These are phyloP conservation scores for Sesia apiformis DNA, from an alignment of 2,888 invertebrate species.

Conservation along the genomic window DNA sequence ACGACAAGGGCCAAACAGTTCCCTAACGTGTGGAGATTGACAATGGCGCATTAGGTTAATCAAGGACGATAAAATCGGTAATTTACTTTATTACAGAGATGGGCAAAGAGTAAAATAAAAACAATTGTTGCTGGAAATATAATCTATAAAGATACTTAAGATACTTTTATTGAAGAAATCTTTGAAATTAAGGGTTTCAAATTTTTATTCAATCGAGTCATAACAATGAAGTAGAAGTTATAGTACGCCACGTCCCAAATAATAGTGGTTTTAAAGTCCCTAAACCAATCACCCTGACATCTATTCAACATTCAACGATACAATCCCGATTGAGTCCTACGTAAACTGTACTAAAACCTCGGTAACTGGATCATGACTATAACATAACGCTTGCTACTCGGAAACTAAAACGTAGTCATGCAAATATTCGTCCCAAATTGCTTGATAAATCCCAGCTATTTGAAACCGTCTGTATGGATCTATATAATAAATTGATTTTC, in stretches of 20 bases:
- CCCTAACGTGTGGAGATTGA: no score
- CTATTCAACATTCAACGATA: not conserved
- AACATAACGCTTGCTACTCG: not conserved
- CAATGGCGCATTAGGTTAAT: no score
- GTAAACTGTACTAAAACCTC: not conserved
- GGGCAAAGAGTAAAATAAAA: not conserved
- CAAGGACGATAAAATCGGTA: not conserved
- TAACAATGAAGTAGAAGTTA: not conserved
- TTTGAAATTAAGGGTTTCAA: not conserved
- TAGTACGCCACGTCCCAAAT: not conserved
- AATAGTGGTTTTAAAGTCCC: not conserved
- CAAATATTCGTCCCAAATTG: not conserved
- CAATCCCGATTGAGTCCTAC: not conserved
- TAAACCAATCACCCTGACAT: not conserved
- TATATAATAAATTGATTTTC: no score
- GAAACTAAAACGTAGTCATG: not conserved
- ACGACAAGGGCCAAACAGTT: no score
- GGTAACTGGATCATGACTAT: not conserved
- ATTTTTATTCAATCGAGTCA: not conserved
- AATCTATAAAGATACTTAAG: not conserved
- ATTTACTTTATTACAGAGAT: not conserved
- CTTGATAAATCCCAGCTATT: not conserved
- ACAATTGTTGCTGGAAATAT: not conserved
- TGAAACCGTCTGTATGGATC: not conserved
- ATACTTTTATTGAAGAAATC: not conserved